A percentile compares a stretch with the other conserved stretches of the same genome.
Evolutionary conservation across 2,113 vertebrate genomes (phyloP).

Genomic region (Pitta sordida): DNA sequence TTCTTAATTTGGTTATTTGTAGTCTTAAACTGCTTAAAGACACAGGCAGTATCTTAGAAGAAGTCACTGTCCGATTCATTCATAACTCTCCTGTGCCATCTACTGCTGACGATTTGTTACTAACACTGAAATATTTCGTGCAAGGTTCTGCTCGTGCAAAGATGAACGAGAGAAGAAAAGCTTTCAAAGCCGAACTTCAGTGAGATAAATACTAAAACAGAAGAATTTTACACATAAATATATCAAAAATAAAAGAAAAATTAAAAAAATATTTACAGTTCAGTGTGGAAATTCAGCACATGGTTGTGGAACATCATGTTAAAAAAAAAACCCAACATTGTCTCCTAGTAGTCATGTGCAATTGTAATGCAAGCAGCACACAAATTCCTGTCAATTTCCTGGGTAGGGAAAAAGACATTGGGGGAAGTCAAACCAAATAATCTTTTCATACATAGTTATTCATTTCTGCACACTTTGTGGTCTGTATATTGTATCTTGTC

Average conservation of each 20-base stretch:
- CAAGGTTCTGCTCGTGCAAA: neutral
- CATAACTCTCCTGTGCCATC: slow-evolving; percentile 70
- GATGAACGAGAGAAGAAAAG: neutral
- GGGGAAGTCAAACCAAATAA: neutral
- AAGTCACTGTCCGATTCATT: slow-evolving; percentile 2
- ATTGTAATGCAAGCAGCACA: neutral
- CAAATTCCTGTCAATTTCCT: neutral
- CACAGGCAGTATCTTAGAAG: neutral
- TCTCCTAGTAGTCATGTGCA: neutral
- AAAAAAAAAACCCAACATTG: neutral
- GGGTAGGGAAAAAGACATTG: neutral
- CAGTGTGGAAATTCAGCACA: neutral
- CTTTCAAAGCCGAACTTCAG: neutral
- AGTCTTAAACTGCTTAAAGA: slow-evolving; percentile 42
- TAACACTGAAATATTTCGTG: neutral
- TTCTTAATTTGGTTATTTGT: slow-evolving; percentile 45
- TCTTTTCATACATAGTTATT: neutral
- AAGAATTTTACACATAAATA: neutral
- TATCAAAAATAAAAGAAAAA: neutral
- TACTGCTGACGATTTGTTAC: slow-evolving; percentile 57
- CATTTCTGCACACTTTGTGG: neutral
- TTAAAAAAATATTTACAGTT: neutral
- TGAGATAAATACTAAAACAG: neutral
- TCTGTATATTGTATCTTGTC: neutral
- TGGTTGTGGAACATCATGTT: neutral